A percentile compares a stretch with the other conserved stretches of the same genome.
These are phyloP conservation scores for Drosophila mulleri DNA, from an alignment of 2,888 invertebrate genomes.

Conservation along the genomic window DNA sequence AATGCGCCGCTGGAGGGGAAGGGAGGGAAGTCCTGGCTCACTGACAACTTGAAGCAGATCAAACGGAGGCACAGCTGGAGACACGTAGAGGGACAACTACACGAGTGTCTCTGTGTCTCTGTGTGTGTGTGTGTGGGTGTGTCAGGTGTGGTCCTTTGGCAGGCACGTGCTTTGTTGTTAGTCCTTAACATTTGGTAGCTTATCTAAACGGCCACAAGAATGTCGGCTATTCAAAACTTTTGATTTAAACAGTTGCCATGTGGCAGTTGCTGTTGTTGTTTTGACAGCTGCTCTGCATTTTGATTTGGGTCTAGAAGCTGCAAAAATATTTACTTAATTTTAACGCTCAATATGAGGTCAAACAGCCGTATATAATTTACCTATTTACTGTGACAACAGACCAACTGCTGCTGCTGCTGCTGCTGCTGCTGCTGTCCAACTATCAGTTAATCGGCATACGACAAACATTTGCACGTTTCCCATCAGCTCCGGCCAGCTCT, in stretches of 20 bases:
- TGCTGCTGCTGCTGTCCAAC: slow-evolving; percentile 61
- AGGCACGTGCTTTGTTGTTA: slow-evolving; percentile 46
- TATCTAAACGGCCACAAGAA: slow-evolving; percentile 54
- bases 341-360: slow-evolving; percentile 28
- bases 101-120: no score
- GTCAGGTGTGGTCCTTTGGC: slow-evolving; percentile 18
- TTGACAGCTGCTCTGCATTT: slow-evolving; percentile 61
- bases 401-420: slow-evolving; percentile 58
- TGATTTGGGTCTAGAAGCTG: slow-evolving; percentile 65
- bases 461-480: slow-evolving; percentile 60
- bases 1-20: slow-evolving; percentile 18
- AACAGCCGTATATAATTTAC: slow-evolving; percentile 17
- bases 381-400: slow-evolving; percentile 50
- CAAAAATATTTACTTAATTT: slow-evolving; percentile 73
- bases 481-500: not conserved
- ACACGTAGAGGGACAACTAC: not conserved
- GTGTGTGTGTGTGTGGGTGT: slow-evolving; percentile 11
- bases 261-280: slow-evolving; percentile 19
- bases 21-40: not conserved
- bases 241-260: slow-evolving; percentile 49
- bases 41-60: slow-evolving; percentile 46
- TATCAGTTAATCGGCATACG: slow-evolving; percentile 55
- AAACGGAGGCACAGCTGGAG: slow-evolving; percentile 29
- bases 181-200: slow-evolving; percentile 36
- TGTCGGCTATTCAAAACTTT: slow-evolving; percentile 46